Base-by-base conservation (phyloP, 2,888 invertebrate species). In the Glaucopsyche alexis region DNA sequence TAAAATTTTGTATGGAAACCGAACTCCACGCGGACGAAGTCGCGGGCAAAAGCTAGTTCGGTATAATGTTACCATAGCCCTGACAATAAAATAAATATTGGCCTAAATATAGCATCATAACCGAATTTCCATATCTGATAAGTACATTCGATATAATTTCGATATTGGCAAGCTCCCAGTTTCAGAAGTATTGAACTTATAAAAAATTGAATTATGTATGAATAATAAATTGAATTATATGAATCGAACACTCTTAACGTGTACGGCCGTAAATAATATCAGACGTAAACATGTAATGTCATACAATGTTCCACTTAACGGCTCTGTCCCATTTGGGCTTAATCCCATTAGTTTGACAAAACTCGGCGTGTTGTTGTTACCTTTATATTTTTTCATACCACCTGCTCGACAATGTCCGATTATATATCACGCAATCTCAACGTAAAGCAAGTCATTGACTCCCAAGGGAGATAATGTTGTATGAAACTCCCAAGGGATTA, bases 161-260 rank as follows among this genome's bases (percentile, higher is more conserved):
- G 14, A 69, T 49, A 47, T 69, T 69, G 69, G 69, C 69, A 47
- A 47, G 29, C 69, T 69, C 19, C 69, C 69, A 69, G 29, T 13
- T 69, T 47, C 47, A 67, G 47, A 49, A 69, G 16, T 49, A 66
- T 60, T 60, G 19, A 60, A 66, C 45, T 42, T 14, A 47, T 47
- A 69, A 69, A 45, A 47, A 47, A 49, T 45, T 49, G 14, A 47
- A 49, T 14, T 47, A 14, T 6, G 19, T 69, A 69, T 49, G 45
- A 19, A 69, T 47, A 69, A 29, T 69, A 47, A 60, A 60, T 60
- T 29, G 29, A 14, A 60, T 60, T 60, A n/a, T n/a, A 29, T 4
- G 29, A 38, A 42, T 7, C 14, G 29, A 60, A 38, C 60, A 7
- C 19, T 11, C 55, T 60, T 60, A 11, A 60, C 29, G 55, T 60